phyloP scores from a whole-genome alignment of 2,797 vertebrate species.

The Saxicola maurus region DNA sequence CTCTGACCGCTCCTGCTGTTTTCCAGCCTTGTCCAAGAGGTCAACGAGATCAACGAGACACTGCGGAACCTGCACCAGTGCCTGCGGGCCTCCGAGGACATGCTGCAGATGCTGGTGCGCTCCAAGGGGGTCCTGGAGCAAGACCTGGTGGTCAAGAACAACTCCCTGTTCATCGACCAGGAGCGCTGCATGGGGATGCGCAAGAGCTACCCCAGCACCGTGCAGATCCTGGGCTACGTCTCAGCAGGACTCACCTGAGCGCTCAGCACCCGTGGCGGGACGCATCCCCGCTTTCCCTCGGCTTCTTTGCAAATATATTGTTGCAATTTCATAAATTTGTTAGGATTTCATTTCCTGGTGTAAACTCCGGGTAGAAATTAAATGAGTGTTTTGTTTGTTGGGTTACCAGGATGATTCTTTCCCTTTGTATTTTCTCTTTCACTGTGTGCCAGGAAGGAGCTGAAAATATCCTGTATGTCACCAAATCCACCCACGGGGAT shows the following conservation, averaged over 20 bases:
- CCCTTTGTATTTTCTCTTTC: neutral
- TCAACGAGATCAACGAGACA: conserved; percentile 86
- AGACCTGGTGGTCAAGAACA: conserved; percentile 88
- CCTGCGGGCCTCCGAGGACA: conserved; percentile 83
- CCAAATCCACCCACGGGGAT: neutral
- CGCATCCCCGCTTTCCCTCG: accelerated
- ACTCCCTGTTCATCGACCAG: conserved; percentile 90
- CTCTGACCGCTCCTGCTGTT: neutral
- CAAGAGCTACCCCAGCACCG: conserved; percentile 86
- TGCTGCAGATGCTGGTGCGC: conserved; percentile 82
- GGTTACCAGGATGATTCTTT: neutral
- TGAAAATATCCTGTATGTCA: neutral
- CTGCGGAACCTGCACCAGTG: conserved; percentile 83
- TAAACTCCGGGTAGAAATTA: neutral
- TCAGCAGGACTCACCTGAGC: conserved; percentile 36
- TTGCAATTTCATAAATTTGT: neutral
- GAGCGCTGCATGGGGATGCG: conserved; percentile 94
- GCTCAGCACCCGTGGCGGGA: accelerated
- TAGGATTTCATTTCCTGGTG: neutral
- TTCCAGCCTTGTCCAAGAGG: conserved; percentile 84
- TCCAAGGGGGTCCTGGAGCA: conserved; percentile 86
- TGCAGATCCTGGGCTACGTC: conserved; percentile 81
- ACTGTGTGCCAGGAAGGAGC: neutral
- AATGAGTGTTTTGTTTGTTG: neutral
- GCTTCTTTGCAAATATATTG: neutral